Percentiles rank a stretch among this genome's conserved stretches.
phyloP scores from a whole-genome alignment of 1,140 invertebrate species.

The Tetranychus cinnabarinus region DNA sequence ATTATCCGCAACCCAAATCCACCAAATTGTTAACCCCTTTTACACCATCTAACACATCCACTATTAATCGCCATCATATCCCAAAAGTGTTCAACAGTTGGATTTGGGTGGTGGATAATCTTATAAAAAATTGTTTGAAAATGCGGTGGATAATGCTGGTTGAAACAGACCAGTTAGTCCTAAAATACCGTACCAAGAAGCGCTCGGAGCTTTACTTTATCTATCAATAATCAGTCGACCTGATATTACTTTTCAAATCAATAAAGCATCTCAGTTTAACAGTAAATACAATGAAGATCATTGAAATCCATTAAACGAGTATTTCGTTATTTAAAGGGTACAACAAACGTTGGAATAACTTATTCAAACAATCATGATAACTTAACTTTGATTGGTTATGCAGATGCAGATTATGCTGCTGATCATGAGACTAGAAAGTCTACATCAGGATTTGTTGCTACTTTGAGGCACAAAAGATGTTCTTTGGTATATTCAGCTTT shows the following conservation, averaged over 20 bases:
- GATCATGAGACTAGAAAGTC: slow-evolving; percentile 17
- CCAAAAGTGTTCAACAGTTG: too few species aligned
- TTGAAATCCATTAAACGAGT: slow-evolving; percentile 22
- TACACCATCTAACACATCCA: too few species aligned
- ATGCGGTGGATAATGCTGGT: too few species aligned
- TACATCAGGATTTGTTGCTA: slow-evolving; percentile 14
- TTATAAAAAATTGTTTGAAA: too few species aligned
- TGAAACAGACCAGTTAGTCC: too few species aligned
- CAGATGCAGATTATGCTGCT: slow-evolving; percentile 22
- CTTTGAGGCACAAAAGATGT: slow-evolving; percentile 16
- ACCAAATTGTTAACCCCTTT: too few species aligned
- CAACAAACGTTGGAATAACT: slow-evolving; percentile 13
- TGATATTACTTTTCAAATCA: slow-evolving; percentile 24
- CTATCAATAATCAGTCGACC: slow-evolving; percentile 21
- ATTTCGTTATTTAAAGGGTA: slow-evolving; percentile 23
- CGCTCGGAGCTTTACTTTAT: slow-evolving; percentile 19
- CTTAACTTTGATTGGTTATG: slow-evolving; percentile 10
- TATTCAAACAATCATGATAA: neutral
- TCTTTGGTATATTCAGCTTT: slow-evolving; percentile 14
- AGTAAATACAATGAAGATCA: slow-evolving; percentile 17
- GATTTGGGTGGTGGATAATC: too few species aligned
- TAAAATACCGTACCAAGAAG: slow-evolving; percentile 5
- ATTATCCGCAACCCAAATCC: too few species aligned
- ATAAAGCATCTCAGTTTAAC: slow-evolving; percentile 24
- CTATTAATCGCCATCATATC: too few species aligned